phyloP scores from a whole-genome alignment of 2,888 invertebrate genomes.

The Creontiades dilutus region DNA sequence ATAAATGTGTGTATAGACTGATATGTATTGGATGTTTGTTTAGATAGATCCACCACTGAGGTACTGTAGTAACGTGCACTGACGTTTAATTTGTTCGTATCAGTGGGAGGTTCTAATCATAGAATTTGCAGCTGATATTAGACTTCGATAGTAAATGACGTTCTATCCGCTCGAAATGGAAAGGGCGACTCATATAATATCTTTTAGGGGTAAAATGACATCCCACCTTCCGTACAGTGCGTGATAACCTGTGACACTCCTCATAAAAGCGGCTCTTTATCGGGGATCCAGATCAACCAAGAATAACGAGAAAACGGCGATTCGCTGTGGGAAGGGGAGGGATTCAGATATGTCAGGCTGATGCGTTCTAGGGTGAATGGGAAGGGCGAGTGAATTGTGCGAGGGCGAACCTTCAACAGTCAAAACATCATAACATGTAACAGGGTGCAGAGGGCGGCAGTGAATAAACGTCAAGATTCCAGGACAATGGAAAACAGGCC shows the following conservation, averaged over 20 bases:
- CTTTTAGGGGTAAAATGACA: neutral
- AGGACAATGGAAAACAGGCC: slow-evolving; percentile 32
- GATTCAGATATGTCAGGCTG: slow-evolving; percentile 23
- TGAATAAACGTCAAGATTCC: slow-evolving; percentile 54
- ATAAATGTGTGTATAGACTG: no score
- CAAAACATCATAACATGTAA: neutral
- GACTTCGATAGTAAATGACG: neutral
- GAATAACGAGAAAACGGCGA: slow-evolving; percentile 37
- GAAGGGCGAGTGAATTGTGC: slow-evolving; percentile 3
- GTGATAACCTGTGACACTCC: slow-evolving; percentile 29
- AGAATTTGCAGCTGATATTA: neutral
- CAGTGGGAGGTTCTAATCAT: neutral
- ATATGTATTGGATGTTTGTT: no score
- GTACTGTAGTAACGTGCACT: no score
- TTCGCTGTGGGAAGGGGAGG: neutral
- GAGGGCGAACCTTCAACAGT: neutral
- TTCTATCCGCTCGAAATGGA: neutral
- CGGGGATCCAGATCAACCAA: neutral
- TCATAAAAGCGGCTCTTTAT: slow-evolving; percentile 36
- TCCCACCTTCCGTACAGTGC: neutral
- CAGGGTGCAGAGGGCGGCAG: neutral
- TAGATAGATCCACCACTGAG: no score
- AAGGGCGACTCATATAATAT: neutral
- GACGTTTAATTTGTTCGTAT: neutral
- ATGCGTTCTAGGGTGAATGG: slow-evolving; percentile 15